Evolutionary conservation across 30 jellyfish, hydroid and myxozoan genomes (phyloP), one percentile per base, ranked within the genome.

Genomic region (Hydractinia symbiolongicarpus): DNA sequence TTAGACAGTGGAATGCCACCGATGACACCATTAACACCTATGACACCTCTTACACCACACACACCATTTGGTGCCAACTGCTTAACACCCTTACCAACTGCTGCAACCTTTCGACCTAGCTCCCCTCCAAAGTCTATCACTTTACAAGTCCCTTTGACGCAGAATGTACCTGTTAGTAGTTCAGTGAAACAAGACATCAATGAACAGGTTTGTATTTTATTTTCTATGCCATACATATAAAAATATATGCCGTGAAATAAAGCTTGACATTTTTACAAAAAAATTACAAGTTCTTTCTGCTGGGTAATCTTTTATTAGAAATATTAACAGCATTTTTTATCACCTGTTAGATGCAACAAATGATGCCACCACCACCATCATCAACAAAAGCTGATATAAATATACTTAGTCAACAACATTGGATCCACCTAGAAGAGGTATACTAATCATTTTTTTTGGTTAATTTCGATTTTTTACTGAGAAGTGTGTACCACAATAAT

Each of bases 401-500:
- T 73, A 75, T 81, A 17, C 30, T 85, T 82, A 69, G 81, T 58
- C 84, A 64, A n/a, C 92, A 85, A 21, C 91, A 84, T 77, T 89
- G 97, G 97, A 81, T 84, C 52, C 97, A 89, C 53, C 93, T 89
- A 4, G 97, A 89, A 76, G 97, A 89, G 95, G 97, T 89, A 49
- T 5, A 17, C 50, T 8, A 4, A 73, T 13, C 51, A 15, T 52
- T 14, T 44, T 21, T 21, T 73, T 52, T 73, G 1, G 1, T 58
- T 58, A 0, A 58, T 58, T 58, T 58, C 19, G 69, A 58, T 58
- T 11, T 58, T 11, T 58, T 58, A 11, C 19, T 16, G 17, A 16
- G 19, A 58, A 16, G 69, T 58, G 15, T 58, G 69, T 16, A 58
- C 69, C 19, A 58, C 19, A 16, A 16, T 58, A 11, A 58, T 58